phyloP scores from a whole-genome alignment of 2,888 invertebrate species.

The Chrysomela aeneicollis region DNA sequence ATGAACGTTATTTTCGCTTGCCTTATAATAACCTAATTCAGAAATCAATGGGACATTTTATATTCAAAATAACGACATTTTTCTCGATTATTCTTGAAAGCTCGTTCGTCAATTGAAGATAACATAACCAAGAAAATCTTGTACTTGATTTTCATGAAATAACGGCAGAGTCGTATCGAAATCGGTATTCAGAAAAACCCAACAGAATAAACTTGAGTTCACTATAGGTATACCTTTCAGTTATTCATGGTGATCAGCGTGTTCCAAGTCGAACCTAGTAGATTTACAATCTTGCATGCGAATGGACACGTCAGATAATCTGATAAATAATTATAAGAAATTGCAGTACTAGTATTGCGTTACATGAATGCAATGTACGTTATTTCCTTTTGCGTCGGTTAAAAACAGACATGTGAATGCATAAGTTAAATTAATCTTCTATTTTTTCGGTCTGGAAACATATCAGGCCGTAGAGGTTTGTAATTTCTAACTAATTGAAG shows the following conservation, averaged over 20 bases:
- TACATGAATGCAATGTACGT: conserved; percentile 32
- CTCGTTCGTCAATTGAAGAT: too few species aligned
- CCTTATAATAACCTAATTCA: too few species aligned
- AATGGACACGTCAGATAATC: conserved; percentile 37
- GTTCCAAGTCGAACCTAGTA: not conserved
- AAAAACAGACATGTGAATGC: not conserved
- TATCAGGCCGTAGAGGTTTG: not conserved
- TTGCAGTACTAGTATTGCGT: conserved; percentile 36
- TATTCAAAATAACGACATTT: too few species aligned
- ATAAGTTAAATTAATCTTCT: not conserved
- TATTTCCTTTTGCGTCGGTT: not conserved
- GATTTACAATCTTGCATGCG: conserved; percentile 33
- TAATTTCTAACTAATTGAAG: not conserved
- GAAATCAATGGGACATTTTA: too few species aligned
- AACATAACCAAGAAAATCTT: too few species aligned
- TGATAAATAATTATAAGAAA: conserved; percentile 43
- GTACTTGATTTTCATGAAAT: not conserved
- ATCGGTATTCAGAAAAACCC: not conserved
- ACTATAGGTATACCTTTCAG: not conserved
- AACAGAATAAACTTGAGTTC: not conserved
- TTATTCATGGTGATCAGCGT: conserved; percentile 1
- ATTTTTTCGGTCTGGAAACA: not conserved
- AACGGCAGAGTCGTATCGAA: not conserved
- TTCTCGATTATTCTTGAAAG: too few species aligned
- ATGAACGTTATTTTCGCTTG: too few species aligned